Evolutionary conservation across 2,888 invertebrate species (phyloP).

Genomic region (Cloeon dipterum): DNA sequence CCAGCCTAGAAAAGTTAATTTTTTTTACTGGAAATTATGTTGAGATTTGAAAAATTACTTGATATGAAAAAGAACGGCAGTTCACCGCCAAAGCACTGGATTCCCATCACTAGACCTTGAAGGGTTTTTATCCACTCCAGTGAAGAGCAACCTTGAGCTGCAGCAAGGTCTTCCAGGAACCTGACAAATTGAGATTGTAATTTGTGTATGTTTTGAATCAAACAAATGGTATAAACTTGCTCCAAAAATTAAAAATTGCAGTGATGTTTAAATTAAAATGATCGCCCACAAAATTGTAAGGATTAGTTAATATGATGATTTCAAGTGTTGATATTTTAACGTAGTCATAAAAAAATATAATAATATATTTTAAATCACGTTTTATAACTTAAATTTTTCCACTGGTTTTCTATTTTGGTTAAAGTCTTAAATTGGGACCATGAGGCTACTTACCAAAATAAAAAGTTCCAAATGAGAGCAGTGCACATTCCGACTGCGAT

Average conservation of each 20-base stretch:
- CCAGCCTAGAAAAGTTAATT: conserved; percentile 22
- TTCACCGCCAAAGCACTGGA: conserved; percentile 67
- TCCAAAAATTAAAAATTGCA: not conserved
- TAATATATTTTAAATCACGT: conserved; percentile 1
- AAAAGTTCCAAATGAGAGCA: conserved; percentile 66
- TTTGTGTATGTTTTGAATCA: not conserved
- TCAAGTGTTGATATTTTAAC: not conserved
- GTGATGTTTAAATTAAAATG: not conserved
- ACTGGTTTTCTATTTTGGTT: too few species aligned
- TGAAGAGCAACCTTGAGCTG: conserved; percentile 22
- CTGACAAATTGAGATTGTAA: conserved; percentile 10
- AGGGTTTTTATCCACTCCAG: conserved; percentile 40
- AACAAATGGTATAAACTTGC: not conserved
- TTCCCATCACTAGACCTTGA: conserved; percentile 44
- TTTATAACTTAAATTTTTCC: too few species aligned
- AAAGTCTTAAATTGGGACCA: not conserved
- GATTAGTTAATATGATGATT: not conserved
- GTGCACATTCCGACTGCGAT: conserved; percentile 63
- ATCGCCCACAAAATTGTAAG: too few species aligned
- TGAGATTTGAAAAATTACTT: conserved; percentile 19
- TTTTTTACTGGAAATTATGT: conserved; percentile 4
- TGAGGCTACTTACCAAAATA: conserved; percentile 54
- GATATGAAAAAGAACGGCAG: conserved; percentile 71
- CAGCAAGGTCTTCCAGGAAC: conserved; percentile 48
- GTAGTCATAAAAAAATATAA: not conserved